These are phyloP conservation scores for Synanthedon andrenaeformis DNA, from an alignment of 2,888 invertebrate genomes.

Conservation along the genomic window DNA sequence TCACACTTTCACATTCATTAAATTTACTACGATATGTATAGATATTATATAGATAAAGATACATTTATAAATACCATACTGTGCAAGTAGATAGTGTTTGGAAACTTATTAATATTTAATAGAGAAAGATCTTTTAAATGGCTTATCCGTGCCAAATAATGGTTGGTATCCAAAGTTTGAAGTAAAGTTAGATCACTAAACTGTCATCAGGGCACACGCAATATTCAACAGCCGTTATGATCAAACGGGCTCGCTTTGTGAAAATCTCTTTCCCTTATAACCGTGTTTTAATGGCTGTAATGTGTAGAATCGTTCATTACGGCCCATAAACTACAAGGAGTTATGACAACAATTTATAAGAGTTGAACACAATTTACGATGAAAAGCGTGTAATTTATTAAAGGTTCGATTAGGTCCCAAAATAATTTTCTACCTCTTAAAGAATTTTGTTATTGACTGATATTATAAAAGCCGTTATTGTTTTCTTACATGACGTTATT, in stretches of 20 bases:
- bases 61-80: too few relatives aligned
- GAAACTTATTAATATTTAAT: too few relatives aligned
- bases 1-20: too few relatives aligned
- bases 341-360: conserved; percentile 8
- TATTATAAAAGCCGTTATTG: too few relatives aligned
- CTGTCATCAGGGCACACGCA: conserved; percentile 6
- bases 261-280: conserved; percentile 4
- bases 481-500: too few relatives aligned
- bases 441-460: background rate
- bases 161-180: conserved; percentile 6
- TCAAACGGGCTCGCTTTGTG: background rate
- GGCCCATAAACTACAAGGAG: conserved; percentile 3
- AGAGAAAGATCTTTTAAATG: too few relatives aligned
- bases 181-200: conserved; percentile 9
- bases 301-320: conserved; percentile 3
- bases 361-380: conserved; percentile 3
- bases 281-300: conserved; percentile 2
- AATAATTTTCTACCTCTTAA: conserved; percentile 6
- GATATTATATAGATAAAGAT: too few relatives aligned
- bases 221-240: conserved; percentile 8
- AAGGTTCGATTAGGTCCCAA: conserved; percentile 1
- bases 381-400: conserved; percentile 1
- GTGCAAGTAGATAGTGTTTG: too few relatives aligned
- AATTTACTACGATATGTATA: too few relatives aligned
- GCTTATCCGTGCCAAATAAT: conserved; percentile 2